Evolutionary conservation across 2,888 invertebrate genomes (phyloP).

Genomic region (Acanthococcus lagerstroemiae): DNA sequence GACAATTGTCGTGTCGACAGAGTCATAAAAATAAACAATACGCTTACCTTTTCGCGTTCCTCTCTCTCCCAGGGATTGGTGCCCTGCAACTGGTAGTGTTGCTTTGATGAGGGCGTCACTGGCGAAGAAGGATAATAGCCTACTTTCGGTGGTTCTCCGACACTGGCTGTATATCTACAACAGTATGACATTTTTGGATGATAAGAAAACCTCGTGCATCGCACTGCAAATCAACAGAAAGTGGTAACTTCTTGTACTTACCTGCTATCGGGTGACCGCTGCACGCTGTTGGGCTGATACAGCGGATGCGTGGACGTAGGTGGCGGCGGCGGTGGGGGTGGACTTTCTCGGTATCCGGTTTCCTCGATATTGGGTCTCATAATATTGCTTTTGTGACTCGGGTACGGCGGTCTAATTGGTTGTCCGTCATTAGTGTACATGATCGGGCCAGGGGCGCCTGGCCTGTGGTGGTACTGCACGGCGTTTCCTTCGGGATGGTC

Average conservation of each 20-base stretch:
- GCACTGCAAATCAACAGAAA: neutral
- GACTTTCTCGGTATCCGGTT: conserved; percentile 37
- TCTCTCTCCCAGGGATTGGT: conserved; percentile 88
- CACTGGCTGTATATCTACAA: conserved; percentile 55
- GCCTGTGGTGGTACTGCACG: conserved; percentile 12
- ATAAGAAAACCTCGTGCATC: too few relatives aligned
- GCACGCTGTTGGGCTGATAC: conserved; percentile 41
- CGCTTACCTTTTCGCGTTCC: conserved; percentile 65
- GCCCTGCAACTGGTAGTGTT: conserved; percentile 44
- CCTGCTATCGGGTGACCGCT: conserved; percentile 26
- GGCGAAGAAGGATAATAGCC: conserved; percentile 53
- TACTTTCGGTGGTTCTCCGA: conserved; percentile 47
- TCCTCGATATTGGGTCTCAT: conserved; percentile 32
- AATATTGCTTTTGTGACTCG: conserved; percentile 14
- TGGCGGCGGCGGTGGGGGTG: conserved; percentile 55
- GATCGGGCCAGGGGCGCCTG: neutral
- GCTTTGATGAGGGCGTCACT: conserved; percentile 42
- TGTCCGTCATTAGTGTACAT: conserved; percentile 20
- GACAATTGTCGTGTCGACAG: too few relatives aligned
- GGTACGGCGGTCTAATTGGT: conserved; percentile 32
- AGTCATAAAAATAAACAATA: neutral
- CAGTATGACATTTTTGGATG: neutral
- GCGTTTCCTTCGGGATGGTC: neutral
- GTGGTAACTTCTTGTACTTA: neutral
- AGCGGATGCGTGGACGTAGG: conserved; percentile 63